Base-by-base conservation (phyloP, 1,140 invertebrate species). In the Trichogramma pretiosum region DNA sequence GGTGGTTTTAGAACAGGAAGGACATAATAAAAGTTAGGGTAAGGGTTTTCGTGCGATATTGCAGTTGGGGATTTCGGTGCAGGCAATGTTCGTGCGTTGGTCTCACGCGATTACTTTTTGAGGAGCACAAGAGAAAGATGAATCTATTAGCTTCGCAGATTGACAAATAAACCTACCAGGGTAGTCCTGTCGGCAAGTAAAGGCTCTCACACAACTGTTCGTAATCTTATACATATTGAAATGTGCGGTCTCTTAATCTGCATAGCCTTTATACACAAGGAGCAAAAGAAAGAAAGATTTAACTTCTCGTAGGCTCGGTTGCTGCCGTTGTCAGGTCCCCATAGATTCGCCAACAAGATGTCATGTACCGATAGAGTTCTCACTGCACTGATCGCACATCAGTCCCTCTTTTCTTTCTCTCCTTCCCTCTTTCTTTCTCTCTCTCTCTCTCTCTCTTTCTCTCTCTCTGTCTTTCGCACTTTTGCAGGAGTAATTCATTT, bases 161-260 rank as follows among this genome's bases (percentile, higher is more conserved):
- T 70, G 66, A 70, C 66, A 60, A 68, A 70, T 70, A 69, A 70
- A 68, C 67, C 64, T 67, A 69, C 63, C 63, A 63, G 66, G 66
- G 68, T n/a, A n/a, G n/a, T n/a, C n/a, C n/a, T n/a, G n/a, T n/a
- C n/a, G n/a, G n/a, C n/a, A n/a, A n/a, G 67, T 64, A 67, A 68
- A 67, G 63, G 63, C 62, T 56, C 49, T 53, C 56, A 58, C 50
- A 22, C 33, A 32, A 10, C 24, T 9, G 39, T n/a, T n/a, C 35
- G 19, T 14, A 40, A 40, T 48, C 38, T 41, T 40, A 40, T 41
- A 41, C 21, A 35, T 30, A 5, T n/a, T 5, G 24, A 7, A 28
- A 28, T 7, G 24, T 11, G 5, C 24, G 5, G 24, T 28, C 11
- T 28, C 24, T 28, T 11, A 28, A 28, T 5, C 24, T 28, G 11